A percentile compares a stretch with the other conserved stretches of the same genome.
These are phyloP conservation scores for Agelaius phoeniceus DNA, from an alignment of 2,113 vertebrate genomes.

Conservation along the genomic window DNA sequence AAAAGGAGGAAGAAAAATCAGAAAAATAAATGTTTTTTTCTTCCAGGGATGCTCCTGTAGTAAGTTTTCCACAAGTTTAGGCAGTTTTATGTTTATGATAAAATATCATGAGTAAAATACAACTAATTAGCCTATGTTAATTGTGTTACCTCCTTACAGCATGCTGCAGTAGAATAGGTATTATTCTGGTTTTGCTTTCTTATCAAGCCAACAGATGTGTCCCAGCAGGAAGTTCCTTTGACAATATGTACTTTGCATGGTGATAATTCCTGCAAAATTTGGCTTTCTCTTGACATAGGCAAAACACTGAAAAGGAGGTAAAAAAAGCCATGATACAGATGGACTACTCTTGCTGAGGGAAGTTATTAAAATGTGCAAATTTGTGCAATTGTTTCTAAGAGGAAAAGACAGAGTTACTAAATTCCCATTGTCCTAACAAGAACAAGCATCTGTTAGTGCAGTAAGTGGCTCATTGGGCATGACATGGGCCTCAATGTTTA, in stretches of 20 bases:
- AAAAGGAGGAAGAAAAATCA: background rate
- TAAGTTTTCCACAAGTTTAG: background rate
- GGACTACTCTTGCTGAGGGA: background rate
- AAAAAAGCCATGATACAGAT: background rate
- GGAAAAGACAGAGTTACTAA: background rate
- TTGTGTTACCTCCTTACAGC: background rate
- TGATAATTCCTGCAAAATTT: background rate
- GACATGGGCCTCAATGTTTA: background rate
- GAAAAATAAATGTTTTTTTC: background rate
- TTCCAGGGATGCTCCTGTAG: background rate
- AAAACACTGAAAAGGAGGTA: background rate
- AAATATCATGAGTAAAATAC: background rate
- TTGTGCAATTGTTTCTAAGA: background rate
- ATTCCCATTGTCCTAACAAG: background rate
- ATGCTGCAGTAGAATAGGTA: background rate
- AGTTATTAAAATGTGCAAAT: background rate
- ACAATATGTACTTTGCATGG: background rate
- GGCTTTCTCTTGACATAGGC: background rate
- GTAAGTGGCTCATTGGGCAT: background rate
- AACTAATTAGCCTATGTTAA: background rate
- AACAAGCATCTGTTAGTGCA: background rate
- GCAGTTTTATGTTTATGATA: background rate
- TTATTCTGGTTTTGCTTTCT: background rate
- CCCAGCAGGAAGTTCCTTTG: background rate
- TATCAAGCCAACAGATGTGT: constrained; percentile 24